Conservation (phyloP, 2,888 invertebrate genomes). For the Pristionchus entomophagus region DNA sequence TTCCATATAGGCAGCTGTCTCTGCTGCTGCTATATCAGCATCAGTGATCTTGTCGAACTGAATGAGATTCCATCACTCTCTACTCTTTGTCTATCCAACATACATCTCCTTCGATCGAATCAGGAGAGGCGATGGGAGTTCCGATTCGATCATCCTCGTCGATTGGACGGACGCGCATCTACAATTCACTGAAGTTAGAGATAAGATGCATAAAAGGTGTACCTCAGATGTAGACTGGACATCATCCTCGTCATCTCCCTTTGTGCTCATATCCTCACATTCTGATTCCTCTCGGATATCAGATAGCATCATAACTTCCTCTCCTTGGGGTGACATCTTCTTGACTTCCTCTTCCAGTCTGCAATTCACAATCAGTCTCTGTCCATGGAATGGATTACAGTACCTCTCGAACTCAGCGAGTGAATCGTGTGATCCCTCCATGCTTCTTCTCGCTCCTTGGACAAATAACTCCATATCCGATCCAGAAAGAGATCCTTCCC, state of each 20-base stretch:
- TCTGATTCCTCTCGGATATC: constrained; percentile 75
- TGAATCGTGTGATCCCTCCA: constrained; percentile 70
- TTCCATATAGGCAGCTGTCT: constrained; percentile 51
- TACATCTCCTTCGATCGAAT: constrained; percentile 51
- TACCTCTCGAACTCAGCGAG: constrained; percentile 73
- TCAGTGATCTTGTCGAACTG: constrained; percentile 48
- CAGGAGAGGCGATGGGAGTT: constrained; percentile 50
- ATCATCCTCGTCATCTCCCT: constrained; percentile 73
- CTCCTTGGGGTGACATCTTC: constrained; percentile 56
- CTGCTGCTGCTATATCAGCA: constrained; percentile 37
- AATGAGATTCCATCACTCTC: no score
- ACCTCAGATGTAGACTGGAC: constrained; percentile 48
- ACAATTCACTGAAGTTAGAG: neutral
- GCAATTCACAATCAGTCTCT: neutral
- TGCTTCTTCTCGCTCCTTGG: constrained; percentile 47
- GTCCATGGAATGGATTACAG: constrained; percentile 45
- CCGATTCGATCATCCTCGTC: constrained; percentile 44
- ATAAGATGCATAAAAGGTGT: neutral
- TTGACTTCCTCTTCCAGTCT: constrained; percentile 46
- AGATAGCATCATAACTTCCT: constrained; percentile 74
- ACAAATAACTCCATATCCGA: constrained; percentile 64
- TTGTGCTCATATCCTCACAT: constrained; percentile 74
- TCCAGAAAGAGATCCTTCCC: constrained; percentile 66
- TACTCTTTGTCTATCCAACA: no score
- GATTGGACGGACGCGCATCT: constrained; percentile 43